Conservation (phyloP, 2,113 vertebrate species). For the Pipra filicauda region DNA sequence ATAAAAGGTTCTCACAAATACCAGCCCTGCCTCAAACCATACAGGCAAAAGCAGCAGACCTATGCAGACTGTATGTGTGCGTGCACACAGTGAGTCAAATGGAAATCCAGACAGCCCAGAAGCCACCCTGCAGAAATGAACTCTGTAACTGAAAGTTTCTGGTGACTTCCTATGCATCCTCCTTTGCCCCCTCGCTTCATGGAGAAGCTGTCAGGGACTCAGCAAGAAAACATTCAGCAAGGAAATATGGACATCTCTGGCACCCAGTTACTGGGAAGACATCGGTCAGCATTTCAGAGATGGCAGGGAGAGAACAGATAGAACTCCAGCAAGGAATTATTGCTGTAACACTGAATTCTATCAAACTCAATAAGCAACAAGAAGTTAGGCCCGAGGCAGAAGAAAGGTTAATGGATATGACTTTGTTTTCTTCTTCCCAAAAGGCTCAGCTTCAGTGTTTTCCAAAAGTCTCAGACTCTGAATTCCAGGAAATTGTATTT, state of each 20-base stretch:
- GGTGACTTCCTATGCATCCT: neutral
- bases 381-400: neutral
- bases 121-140: neutral
- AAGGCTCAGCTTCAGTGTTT: neutral
- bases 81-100: neutral
- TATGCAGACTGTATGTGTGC: neutral
- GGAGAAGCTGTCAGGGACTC: neutral
- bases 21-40: neutral
- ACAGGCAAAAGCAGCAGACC: neutral
- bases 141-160: neutral
- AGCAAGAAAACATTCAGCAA: neutral
- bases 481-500: constrained; percentile 24
- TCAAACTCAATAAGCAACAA: neutral
- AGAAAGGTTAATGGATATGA: constrained; percentile 2
- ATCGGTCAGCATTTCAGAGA: neutral
- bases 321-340: neutral
- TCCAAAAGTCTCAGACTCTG: neutral
- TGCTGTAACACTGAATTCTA: neutral
- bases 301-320: neutral
- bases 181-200: neutral
- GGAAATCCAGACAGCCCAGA: neutral
- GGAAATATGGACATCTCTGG: neutral
- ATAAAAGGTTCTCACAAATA: neutral
- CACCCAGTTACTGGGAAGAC: constrained; percentile 1
- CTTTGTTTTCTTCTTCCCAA: neutral